Evolutionary conservation across 2,113 vertebrate genomes (phyloP).

Genomic region (Lampris incognitus): DNA sequence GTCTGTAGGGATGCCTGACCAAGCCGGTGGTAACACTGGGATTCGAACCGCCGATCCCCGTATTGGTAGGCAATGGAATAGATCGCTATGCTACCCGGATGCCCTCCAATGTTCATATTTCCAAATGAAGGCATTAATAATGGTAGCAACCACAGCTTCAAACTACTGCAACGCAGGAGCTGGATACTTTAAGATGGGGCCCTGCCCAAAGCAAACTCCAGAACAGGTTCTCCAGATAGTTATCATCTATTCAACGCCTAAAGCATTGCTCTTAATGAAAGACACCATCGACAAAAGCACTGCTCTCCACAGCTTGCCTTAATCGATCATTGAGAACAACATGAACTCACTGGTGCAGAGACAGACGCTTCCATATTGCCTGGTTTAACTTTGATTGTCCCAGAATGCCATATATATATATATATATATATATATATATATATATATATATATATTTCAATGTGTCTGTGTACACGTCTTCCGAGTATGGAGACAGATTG

Average conservation of each 20-base stretch:
- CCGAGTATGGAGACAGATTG: constrained; percentile 49
- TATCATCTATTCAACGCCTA: neutral
- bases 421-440: constrained; percentile 6
- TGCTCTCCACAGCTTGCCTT: neutral
- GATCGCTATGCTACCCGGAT: too few species aligned
- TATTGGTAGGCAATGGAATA: too few species aligned
- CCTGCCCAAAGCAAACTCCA: neutral
- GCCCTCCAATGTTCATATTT: neutral
- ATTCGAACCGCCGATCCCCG: too few species aligned
- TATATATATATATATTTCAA: constrained; percentile 10
- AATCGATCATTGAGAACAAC: neutral
- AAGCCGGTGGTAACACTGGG: too few species aligned
- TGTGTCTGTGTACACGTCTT: constrained; percentile 2
- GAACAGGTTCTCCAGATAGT: neutral
- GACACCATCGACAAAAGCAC: neutral
- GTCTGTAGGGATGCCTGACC: too few species aligned
- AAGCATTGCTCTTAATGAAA: neutral
- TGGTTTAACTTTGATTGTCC: constrained; percentile 17
- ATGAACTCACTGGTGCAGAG: constrained; percentile 8
- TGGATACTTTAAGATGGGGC: neutral
- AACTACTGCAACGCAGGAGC: neutral
- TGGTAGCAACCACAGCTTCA: neutral
- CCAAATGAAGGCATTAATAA: neutral
- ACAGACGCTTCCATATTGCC: constrained; percentile 1
- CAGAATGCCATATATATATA: neutral